Base-by-base conservation (phyloP, 2,888 invertebrate genomes). In the Isoperla grammatica region DNA sequence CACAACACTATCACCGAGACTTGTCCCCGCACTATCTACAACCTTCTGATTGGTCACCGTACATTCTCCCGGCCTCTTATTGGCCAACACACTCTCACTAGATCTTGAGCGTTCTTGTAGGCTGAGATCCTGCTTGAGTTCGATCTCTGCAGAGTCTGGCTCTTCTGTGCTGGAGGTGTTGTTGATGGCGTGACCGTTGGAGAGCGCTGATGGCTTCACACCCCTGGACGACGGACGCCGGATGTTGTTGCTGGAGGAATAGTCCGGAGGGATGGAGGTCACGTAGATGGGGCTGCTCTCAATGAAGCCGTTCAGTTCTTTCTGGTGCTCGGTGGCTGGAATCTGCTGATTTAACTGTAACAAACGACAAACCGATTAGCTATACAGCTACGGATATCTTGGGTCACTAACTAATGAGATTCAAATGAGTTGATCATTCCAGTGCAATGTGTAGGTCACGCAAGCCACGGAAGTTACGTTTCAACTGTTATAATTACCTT, bases 261-360 rank as follows among this genome's bases (percentile, higher is more conserved):
- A 40, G 35, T 53, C 53, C 53, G 61, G 55, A 20, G 63, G 71
- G 56, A 73, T 84, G 66, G 88, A 88, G 64, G 89, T 90, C 67
- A 90, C 89, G 80, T 90, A 90, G 67, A 90, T 89, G 59, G 88
- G 87, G 60, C 88, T 86, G 72, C 86, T 87, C 72, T 87, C 88
- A 70, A 88, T 88, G 72, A 90, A 85, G 62, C 89, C 90, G 81
- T 89, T 90, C 65, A 88, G 77, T 68, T 88, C 89, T 58, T 66
- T 64, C 54, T 65, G 65, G 42, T 64, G 63, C 29, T 64, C 61
- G 67, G 67, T 59, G 67, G 65, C 60, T 68, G 66, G 66, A 63
- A 66, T 63, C 61, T 69, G 57, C 72, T 82, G 81, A 73, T 84
- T 86, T 72, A 86, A 73, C 85, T 86, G 79, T 5, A 79, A 79